Base-by-base conservation (phyloP, 2,888 invertebrate species). In the Branchipolynoe longqiensis region DNA sequence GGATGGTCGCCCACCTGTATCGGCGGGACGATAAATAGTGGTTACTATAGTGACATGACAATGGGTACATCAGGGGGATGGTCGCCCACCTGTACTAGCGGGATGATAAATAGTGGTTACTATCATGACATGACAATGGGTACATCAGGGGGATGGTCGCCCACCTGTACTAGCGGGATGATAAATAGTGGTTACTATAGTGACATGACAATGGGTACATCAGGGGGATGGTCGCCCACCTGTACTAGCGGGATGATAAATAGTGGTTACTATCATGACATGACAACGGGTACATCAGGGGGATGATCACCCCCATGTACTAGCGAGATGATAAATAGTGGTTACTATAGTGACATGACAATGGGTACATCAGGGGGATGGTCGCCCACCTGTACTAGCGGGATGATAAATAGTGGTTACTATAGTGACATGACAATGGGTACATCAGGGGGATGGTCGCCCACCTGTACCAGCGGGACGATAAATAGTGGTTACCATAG, bases 301-400 rank as follows among this genome's bases (percentile, higher is more conserved):
- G 78, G 6, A 40, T 78, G 28, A 41, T 38, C 18, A 41, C 78
- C 78, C 78, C 36, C 38, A 38, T 78, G 41, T 12, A 78, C 18
- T 12, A 8, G 18, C 48, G 18, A 48, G 8, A n/a, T n/a, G 18
- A 8, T 48, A 8, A 48, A 12, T 48, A 48, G 48, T 48, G 18
- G 8, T 12, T 48, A 48, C 48, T 48, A 48, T 48, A 48, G 8
- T 48, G 48, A 56, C 86, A 93, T 93, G 90, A 89, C 36, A 90
- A 87, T 48, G 92, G 89, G 89, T 94, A 94, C 85, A 92, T 91
- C 84, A 92, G 84, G 6, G 94, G 92, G 22, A 93, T 91, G n/a
- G 92, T 91, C 0, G 94, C 92, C 93, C 92, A 94, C n/a, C 93
- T 93, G 89, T 31, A 89, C 73, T 85, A 18, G 18, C 48, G 18